These are phyloP conservation scores for Tympanuchus pallidicinctus DNA, from an alignment of 2,113 vertebrate species.

Conservation along the genomic window DNA sequence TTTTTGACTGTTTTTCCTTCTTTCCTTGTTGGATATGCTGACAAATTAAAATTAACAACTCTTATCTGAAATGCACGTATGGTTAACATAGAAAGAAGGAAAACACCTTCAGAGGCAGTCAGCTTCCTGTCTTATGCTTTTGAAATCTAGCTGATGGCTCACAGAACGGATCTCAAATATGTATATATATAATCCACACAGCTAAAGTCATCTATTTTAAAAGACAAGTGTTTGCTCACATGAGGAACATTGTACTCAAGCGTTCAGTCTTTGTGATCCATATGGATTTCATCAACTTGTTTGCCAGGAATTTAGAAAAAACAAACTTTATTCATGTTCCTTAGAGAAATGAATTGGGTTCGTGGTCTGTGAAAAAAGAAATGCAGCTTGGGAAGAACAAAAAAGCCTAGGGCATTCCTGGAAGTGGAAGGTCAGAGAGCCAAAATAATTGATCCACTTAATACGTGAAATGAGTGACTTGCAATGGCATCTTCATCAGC, in stretches of 20 bases:
- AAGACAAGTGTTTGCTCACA: conserved; percentile 68
- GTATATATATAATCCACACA: conserved; percentile 36
- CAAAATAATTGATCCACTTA: conserved; percentile 46
- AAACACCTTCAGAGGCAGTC: conserved; percentile 41
- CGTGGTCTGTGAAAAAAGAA: conserved; percentile 26
- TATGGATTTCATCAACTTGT: conserved; percentile 71
- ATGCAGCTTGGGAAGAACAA: not conserved
- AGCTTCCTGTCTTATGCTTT: conserved; percentile 53
- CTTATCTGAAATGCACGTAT: not conserved
- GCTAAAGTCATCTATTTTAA: conserved; percentile 48
- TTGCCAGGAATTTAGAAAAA: conserved; percentile 67
- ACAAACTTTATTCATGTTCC: conserved; percentile 64
- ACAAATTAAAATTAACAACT: not conserved
- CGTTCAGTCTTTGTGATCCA: conserved; percentile 43
- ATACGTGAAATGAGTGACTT: conserved; percentile 17
- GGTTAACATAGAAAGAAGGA: conserved; percentile 29
- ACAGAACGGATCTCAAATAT: conserved; percentile 35
- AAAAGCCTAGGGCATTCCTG: not conserved
- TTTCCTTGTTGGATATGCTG: not conserved
- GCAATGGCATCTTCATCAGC: conserved; percentile 19
- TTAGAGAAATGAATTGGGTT: conserved; percentile 47
- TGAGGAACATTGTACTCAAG: conserved; percentile 19
- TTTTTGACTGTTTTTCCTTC: not conserved
- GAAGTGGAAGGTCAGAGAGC: conserved; percentile 32
- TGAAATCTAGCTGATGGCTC: conserved; percentile 31